Conservation (phyloP, 2,797 vertebrate species). For the Jordanella pulchra region DNA sequence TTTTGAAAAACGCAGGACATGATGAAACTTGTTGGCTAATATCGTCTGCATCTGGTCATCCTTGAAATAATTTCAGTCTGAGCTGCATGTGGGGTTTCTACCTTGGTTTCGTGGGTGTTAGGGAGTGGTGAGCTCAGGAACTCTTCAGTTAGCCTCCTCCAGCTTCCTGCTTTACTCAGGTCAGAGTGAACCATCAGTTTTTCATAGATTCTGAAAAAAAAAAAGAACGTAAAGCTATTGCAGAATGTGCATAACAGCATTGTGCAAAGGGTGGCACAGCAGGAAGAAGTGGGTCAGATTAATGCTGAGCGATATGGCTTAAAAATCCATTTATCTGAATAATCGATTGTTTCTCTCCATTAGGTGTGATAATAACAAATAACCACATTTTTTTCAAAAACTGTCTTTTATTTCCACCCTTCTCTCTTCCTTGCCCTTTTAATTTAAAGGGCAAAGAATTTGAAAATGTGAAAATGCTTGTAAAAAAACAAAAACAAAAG, state of each 20-base stretch:
- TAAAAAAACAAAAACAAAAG: no score
- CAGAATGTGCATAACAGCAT: no score
- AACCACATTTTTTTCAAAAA: no score
- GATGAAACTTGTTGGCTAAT: not conserved
- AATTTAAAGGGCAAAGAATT: no score
- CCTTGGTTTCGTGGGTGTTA: conserved; percentile 85
- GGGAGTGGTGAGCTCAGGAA: conserved; percentile 89
- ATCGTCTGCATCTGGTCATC: not conserved
- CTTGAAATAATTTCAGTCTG: not conserved
- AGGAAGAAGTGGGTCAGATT: no score
- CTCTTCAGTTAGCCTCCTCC: conserved; percentile 89
- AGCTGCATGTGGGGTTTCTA: conserved; percentile 41
- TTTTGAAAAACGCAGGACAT: not conserved
- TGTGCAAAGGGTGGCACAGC: not conserved
- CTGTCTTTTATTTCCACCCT: no score
- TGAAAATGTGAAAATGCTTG: no score
- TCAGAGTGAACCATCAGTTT: conserved; percentile 96
- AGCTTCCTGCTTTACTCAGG: conserved; percentile 91
- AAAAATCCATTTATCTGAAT: no score
- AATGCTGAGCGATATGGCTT: no score
- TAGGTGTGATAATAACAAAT: no score
- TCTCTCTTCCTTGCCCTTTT: no score
- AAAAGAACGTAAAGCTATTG: not conserved
- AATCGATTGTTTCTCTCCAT: no score
- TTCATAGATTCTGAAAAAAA: conserved; percentile 87